phyloP scores from a whole-genome alignment of 2,888 invertebrate species.

The Napeogenes inachia region DNA sequence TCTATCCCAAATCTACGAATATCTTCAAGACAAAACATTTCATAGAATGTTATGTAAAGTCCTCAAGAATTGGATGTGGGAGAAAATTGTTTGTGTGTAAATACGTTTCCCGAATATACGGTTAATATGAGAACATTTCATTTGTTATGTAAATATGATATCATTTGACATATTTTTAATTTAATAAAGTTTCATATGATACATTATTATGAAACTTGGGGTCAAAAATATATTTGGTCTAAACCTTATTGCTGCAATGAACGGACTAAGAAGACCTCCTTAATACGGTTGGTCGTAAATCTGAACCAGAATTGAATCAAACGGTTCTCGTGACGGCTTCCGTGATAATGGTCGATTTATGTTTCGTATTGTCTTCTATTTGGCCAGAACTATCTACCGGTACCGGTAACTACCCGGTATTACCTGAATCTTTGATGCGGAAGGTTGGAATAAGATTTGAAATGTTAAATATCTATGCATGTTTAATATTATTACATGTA shows the following conservation, averaged over 20 bases:
- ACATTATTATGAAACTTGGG: constrained; percentile 7
- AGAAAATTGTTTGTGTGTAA: constrained; percentile 2
- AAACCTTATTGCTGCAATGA: constrained; percentile 35
- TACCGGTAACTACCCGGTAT: constrained; percentile 1
- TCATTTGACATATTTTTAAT: not conserved
- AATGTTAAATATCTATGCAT: not conserved
- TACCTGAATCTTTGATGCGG: constrained; percentile 27
- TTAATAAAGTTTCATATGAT: not conserved
- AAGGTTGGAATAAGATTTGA: constrained; percentile 1
- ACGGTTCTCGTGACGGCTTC: constrained; percentile 56
- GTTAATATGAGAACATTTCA: no score
- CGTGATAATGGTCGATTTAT: constrained; percentile 67
- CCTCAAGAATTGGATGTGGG: constrained; percentile 4
- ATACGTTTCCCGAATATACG: no score
- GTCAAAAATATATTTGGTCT: not conserved
- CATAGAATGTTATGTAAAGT: constrained; percentile 15
- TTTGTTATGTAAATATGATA: not conserved
- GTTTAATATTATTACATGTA: no score
- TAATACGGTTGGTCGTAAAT: constrained; percentile 44
- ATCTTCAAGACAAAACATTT: constrained; percentile 25
- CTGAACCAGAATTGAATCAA: constrained; percentile 63
- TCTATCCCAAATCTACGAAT: constrained; percentile 25
- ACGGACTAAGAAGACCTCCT: constrained; percentile 38
- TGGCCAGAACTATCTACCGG: constrained; percentile 21
- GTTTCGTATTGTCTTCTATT: constrained; percentile 43